These are phyloP conservation scores for Thysanoteuthis rhombus DNA, from an alignment of 2,888 invertebrate species.

Conservation along the genomic window DNA sequence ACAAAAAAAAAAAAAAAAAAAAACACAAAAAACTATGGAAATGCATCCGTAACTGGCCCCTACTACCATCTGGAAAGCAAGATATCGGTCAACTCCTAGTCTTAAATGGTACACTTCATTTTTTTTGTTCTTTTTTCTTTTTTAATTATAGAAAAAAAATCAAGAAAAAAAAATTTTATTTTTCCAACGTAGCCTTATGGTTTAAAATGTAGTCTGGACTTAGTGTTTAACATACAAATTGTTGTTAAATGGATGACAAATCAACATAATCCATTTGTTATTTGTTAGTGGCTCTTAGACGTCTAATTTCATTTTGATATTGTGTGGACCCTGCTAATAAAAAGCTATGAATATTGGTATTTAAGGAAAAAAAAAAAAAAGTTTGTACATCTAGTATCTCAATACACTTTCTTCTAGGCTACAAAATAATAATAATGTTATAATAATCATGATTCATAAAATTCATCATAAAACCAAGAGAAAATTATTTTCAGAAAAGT, in stretches of 20 bases:
- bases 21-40: slow-evolving; percentile 29
- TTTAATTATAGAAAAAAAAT: not conserved
- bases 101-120: not conserved
- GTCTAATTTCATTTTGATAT: not conserved
- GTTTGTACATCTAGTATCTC: not conserved
- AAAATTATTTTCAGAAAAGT: not conserved
- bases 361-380: not conserved
- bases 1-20: not conserved
- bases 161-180: not conserved
- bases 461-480: not conserved
- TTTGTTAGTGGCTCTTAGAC: not conserved
- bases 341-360: slow-evolving; percentile 17
- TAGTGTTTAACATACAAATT: slow-evolving; percentile 18
- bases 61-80: slow-evolving; percentile 31
- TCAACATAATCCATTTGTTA: not conserved
- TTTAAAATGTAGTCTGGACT: not conserved
- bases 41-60: slow-evolving; percentile 33
- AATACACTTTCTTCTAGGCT: not conserved
- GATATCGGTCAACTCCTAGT: slow-evolving; percentile 22
- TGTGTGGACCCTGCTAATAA: slow-evolving; percentile 29
- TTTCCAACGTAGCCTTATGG: not conserved
- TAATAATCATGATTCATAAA: not conserved
- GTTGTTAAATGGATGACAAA: slow-evolving; percentile 23
- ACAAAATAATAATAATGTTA: slow-evolving; percentile 18
- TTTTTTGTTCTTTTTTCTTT: not conserved